A percentile compares a stretch with the other conserved stretches of the same genome.
Conservation (phyloP, 2,888 invertebrate species). For the Hypena proboscidalis region DNA sequence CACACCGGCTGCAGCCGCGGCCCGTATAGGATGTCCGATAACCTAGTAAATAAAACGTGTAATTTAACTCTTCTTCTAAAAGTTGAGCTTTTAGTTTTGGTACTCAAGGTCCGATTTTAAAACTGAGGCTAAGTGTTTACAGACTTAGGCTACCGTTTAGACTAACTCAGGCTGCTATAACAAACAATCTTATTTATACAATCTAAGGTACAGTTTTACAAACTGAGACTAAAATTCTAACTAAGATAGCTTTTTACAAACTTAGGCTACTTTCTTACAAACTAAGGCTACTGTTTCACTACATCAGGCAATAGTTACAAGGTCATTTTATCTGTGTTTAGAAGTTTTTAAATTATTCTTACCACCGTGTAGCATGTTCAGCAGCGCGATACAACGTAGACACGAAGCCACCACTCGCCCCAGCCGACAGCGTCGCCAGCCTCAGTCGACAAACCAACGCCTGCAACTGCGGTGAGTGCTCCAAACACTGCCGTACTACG, state of each 20-base stretch:
- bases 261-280: no score
- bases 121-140: no score
- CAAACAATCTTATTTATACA: no score
- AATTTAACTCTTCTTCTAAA: no score
- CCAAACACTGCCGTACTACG: conserved; percentile 90
- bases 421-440: conserved; percentile 87
- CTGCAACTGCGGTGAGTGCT: conserved; percentile 91
- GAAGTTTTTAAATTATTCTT: conserved; percentile 31
- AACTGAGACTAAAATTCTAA: no score
- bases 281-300: no score
- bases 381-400: conserved; percentile 69
- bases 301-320: neutral
- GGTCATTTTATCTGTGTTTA: neutral
- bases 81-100: no score
- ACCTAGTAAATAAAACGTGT: conserved; percentile 61
- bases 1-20: conserved; percentile 89
- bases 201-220: no score
- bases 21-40: conserved; percentile 88
- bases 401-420: conserved; percentile 73
- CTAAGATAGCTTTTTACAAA: no score
- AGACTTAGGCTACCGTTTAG: no score
- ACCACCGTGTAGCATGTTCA: conserved; percentile 77
- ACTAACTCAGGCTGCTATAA: no score
- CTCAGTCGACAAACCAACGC: conserved; percentile 90
- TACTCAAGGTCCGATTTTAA: no score